Conservation (phyloP, 2,113 vertebrate genomes). For the Crotalus viridis region DNA sequence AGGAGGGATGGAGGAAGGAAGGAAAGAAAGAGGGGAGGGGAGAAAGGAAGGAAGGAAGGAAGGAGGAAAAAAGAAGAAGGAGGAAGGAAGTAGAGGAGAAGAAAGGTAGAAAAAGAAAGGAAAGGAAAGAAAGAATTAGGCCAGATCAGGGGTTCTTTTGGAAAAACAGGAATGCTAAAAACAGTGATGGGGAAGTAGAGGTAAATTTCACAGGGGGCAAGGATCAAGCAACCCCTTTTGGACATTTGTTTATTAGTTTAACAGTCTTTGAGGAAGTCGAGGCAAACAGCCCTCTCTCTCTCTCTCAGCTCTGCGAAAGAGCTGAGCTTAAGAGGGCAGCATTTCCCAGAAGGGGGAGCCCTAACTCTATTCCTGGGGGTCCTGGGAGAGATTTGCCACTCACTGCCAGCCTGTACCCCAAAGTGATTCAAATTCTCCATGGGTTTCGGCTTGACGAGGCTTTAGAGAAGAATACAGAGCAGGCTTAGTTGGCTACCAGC, state of each 20-base stretch:
- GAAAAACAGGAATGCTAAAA: neutral
- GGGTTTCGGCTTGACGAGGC: slow-evolving; percentile 35
- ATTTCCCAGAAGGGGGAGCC: slow-evolving; percentile 75
- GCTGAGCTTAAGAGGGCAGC: slow-evolving; percentile 29
- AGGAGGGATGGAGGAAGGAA: too few species aligned
- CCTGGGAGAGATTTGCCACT: neutral
- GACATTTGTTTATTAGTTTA: neutral
- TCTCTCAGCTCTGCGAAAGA: neutral
- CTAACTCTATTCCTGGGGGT: slow-evolving; percentile 64
- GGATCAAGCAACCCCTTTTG: neutral
- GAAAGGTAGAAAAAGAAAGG: neutral
- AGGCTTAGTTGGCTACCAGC: neutral
- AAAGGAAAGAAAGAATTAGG: neutral
- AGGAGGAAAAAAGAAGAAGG: too few species aligned
- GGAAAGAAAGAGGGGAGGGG: too few species aligned
- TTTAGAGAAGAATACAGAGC: neutral
- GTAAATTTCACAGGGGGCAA: neutral
- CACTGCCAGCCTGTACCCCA: neutral
- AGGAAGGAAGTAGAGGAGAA: too few species aligned
- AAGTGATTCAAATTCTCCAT: slow-evolving; percentile 30
- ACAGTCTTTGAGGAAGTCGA: neutral
- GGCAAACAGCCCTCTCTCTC: neutral
- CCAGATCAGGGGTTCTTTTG: neutral
- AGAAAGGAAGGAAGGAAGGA: too few species aligned
- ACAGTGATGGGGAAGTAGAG: neutral